These are phyloP conservation scores for Telmatochromis brachygnathus DNA, from an alignment of 2,113 vertebrate species.

Conservation along the genomic window DNA sequence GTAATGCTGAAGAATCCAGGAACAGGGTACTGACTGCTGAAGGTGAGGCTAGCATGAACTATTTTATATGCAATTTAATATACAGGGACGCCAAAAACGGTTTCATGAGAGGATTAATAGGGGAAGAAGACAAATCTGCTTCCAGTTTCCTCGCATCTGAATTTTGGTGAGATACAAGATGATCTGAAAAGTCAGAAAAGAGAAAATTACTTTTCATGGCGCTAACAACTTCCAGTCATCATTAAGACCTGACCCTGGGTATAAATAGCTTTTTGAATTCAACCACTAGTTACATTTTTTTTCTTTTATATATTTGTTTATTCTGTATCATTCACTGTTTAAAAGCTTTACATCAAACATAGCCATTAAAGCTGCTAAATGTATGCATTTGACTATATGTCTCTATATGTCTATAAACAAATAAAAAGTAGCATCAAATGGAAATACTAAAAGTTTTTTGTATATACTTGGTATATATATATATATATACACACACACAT, in stretches of 20 bases:
- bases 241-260: neutral
- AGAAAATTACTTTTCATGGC: neutral
- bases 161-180: neutral
- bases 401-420: neutral
- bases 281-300: neutral
- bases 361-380: neutral
- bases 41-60: neutral
- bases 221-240: neutral
- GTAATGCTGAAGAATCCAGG: neutral
- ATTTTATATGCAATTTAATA: neutral
- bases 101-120: neutral
- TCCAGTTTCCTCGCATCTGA: neutral
- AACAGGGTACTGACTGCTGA: neutral
- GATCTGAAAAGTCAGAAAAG: neutral
- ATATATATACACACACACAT: too few relatives aligned
- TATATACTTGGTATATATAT: neutral
- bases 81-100: neutral
- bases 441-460: neutral
- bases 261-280: neutral
- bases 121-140: neutral
- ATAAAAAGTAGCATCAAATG: neutral
- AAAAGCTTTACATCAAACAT: neutral
- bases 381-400: neutral
- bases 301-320: neutral
- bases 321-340: neutral